Base-by-base conservation (phyloP, 2,888 invertebrate genomes). In the Candidula unifasciata region DNA sequence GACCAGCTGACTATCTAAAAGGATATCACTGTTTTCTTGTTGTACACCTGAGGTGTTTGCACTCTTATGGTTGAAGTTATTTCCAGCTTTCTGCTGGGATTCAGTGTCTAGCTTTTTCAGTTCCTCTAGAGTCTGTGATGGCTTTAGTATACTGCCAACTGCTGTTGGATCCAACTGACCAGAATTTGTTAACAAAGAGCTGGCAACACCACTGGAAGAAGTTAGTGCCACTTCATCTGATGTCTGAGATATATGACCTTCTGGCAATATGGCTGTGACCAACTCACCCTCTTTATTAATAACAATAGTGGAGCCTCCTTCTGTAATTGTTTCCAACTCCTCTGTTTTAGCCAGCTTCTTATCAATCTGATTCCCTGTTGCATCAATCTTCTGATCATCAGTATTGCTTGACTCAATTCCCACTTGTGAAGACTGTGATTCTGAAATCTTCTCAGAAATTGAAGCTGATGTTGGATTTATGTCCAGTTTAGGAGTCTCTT, bases 221-320 rank as follows among this genome's bases (percentile, higher is more conserved):
- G 64, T 10, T 44, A 44, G 44, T 21, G 8, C n/a, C 44, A 68
- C 18, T 27, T 27, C 37, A 24, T 78, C 37, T 21, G 60, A 33
- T 10, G 6, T 27, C 57, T 78, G 35, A 35, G 79, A 30, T 5
- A 27, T n/a, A 2, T 71, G 69, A 27, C 44, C 79, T 44, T 37
- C 78, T 10, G 78, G 79, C 35, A 71, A 10, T 44, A 83, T 64
- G 18, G 69, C 73, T 13, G 85, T 77, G 24, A 85, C n/a, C 24
- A 85, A n/a, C 30, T 85, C 71, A 6, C 85, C 85, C 1, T 44
- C 21, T n/a, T 27, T 24, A 54, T 85, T 81, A 30, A 85, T 27
- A 30, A 85, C n/a, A 30, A 85, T 60, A 21, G 85, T 81, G 37
- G 85, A 74, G 18, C 85, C 85, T 16, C 44, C 81, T 37, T 85